Base-by-base conservation (phyloP, 2,888 invertebrate genomes). In the Escarpia spicata region DNA sequence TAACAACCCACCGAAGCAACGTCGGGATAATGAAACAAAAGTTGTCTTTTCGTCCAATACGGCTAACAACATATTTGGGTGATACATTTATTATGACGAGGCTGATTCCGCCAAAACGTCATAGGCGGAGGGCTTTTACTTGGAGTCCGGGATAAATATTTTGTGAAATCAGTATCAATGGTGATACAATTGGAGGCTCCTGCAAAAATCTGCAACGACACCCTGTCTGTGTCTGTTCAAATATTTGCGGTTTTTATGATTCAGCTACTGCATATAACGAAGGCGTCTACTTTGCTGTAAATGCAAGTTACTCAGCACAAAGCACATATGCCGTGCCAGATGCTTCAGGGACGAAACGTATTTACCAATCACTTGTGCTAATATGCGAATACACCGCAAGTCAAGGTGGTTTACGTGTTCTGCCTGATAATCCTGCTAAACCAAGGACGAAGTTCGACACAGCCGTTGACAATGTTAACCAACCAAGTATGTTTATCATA, bases 401-500 rank as follows among this genome's bases (percentile, higher is more conserved):
- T n/a, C n/a, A 75, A 26, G 6, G 75, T 26, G 75, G 75, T 75
- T 26, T 75, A 26, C 75, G 75, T 75, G 75, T 75, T 75, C 26
- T 75, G 75, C 75, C 75, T 75, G 75, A 75, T 6, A 75, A 75
- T 75, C 75, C 75, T 26, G 75, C 26, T n/a, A 75, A 75, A 26
- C 75, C 75, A 75, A 26, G 75, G 26, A 75, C 4, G 44, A 91
- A 91, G 52, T 96, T 94, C 93, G 95, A 96, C 92, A 95, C 95
- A n/a, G 95, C 95, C 4, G 95, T 94, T 1, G 94, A 95, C 92
- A 94, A 94, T 92, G 92, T 92, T 10, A 15, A 26, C 15, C 89
- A 44, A 31, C 94, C 95, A 58, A 43, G 90, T 0, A 96, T 96
- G 93, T 96, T 94, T 93, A 95, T 96, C n/a, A 95, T 96, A 43